Evolutionary conservation across 2,888 invertebrate genomes (phyloP), one percentile per base, ranked within the genome.

Genomic region (Dysmachus trigonus): DNA sequence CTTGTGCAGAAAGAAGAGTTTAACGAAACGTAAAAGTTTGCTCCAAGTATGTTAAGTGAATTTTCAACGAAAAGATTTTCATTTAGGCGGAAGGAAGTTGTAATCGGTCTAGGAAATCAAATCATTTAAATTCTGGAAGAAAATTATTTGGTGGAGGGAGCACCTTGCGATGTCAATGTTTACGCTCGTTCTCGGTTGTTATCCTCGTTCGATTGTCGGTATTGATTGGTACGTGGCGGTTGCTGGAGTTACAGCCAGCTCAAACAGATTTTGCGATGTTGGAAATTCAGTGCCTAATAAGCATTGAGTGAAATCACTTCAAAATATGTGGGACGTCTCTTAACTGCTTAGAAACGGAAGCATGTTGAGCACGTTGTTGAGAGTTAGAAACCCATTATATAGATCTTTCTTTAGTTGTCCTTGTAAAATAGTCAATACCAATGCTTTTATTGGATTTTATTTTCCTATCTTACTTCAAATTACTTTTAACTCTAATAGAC

Each of bases 41-140:
- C 38, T 72, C 83, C 72, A 83, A 83, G 83, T 83, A 83, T 83
- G 83, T 83, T 83, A 83, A 83, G 83, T 83, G 83, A 83, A 83
- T 83, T 83, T 83, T 72, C 72, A 72, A 72, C 83, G 83, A 83
- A 83, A 81, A 83, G 83, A 83, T 83, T 83, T 83, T 83, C 83
- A 72, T 83, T 83, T 83, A 83, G 72, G 83, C 83, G 47, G 72
- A 83, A 83, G 83, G 72, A 83, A 83, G 72, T 83, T 83, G 83
- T 83, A 83, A 83, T 83, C 83, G 83, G 83, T 83, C 83, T 72
- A 83, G 83, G 83, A 83, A 83, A 83, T 83, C 83, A 83, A 83
- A 83, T 83, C 83, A 83, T 83, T 72, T 83, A 41, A 83, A 83
- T 83, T 83, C 41, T 81, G 81, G 62, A 72, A 72, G 72, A 72